Percentiles rank a stretch among this genome's conserved stretches.
These are phyloP conservation scores for Chymomyza caudatula DNA, from an alignment of 2,888 invertebrate species.

Conservation along the genomic window DNA sequence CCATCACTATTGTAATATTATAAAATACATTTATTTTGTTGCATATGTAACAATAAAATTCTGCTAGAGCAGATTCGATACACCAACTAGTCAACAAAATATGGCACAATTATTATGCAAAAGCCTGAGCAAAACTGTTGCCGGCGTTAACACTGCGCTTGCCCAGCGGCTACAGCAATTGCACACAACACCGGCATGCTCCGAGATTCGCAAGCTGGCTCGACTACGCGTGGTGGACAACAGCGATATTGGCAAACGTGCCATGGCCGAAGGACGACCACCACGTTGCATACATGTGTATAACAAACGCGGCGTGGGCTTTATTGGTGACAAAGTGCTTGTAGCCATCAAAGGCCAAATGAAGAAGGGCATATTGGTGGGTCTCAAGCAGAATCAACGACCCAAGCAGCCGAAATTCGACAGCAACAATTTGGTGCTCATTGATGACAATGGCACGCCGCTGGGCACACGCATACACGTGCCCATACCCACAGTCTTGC, in stretches of 20 bases:
- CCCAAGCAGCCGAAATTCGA: slow-evolving; percentile 93
- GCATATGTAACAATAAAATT: neutral
- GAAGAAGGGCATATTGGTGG: slow-evolving; percentile 94
- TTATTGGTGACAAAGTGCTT: slow-evolving; percentile 90
- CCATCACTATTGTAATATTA: neutral
- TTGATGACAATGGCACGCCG: slow-evolving; percentile 96
- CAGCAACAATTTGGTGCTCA: slow-evolving; percentile 95
- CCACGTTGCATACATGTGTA: slow-evolving; percentile 96
- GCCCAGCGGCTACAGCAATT: slow-evolving; percentile 79
- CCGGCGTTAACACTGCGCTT: neutral
- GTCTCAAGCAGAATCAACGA: slow-evolving; percentile 89
- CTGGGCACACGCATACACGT: slow-evolving; percentile 96
- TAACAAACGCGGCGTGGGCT: slow-evolving; percentile 84
- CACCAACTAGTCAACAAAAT: neutral
- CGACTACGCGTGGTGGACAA: slow-evolving; percentile 97
- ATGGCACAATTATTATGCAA: slow-evolving; percentile 4
- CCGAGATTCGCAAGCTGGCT: slow-evolving; percentile 86
- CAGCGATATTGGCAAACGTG: slow-evolving; percentile 94
- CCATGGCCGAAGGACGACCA: slow-evolving; percentile 96
- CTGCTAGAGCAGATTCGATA: neutral
- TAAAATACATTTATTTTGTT: neutral
- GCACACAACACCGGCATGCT: slow-evolving; percentile 81
- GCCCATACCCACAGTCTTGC: slow-evolving; percentile 93
- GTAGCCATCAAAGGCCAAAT: slow-evolving; percentile 97
- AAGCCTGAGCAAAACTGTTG: neutral